Conservation (phyloP, 2,113 vertebrate species). For the Calidris pygmaea region DNA sequence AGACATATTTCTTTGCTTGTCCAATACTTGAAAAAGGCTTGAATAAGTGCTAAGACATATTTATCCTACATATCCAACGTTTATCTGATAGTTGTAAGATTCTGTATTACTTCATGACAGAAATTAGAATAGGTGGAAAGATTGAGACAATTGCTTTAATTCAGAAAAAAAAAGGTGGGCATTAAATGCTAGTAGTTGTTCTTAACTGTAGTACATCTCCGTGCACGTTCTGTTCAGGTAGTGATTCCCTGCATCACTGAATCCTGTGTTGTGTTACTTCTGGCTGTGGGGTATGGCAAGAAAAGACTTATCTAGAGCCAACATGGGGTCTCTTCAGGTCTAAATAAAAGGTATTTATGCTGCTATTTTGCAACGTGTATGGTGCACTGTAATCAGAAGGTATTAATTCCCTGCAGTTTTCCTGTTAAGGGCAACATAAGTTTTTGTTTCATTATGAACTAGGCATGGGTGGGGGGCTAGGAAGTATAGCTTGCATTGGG, state of each 20-base stretch:
- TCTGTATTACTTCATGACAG: neutral
- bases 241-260: neutral
- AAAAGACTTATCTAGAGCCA: neutral
- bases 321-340: neutral
- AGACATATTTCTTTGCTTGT: neutral
- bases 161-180: neutral
- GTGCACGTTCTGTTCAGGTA: neutral
- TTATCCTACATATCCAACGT: neutral
- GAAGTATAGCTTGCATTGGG: neutral
- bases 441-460: neutral
- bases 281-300: neutral
- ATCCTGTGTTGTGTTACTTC: neutral
- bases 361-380: neutral
- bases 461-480: neutral
- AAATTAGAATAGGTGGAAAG: neutral
- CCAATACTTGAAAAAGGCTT: neutral
- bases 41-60: neutral
- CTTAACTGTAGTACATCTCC: neutral
- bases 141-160: neutral
- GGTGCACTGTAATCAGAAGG: neutral
- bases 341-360: neutral
- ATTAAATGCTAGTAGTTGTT: neutral
- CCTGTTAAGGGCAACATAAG: neutral
- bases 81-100: neutral
- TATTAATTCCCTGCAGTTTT: neutral